Conservation (phyloP, 2,797 vertebrate species). For the Psittacula echo region DNA sequence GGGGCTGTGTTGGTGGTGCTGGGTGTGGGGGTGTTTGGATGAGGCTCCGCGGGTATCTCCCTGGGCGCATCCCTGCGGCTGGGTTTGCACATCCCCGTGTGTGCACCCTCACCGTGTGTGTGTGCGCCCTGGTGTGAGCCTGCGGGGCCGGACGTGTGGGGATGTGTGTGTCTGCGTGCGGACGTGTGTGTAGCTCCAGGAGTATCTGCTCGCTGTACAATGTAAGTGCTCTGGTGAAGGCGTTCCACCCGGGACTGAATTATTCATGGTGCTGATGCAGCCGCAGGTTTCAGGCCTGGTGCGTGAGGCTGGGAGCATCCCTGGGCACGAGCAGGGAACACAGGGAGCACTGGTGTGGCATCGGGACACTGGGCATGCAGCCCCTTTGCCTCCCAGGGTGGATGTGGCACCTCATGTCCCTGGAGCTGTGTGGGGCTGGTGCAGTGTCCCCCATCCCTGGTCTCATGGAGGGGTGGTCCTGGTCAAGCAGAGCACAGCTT, state of each 20-base stretch:
- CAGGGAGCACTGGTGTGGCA: fast-evolving
- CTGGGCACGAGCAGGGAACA: fast-evolving
- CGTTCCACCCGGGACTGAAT: constrained; percentile 44
- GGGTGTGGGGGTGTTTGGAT: constrained; percentile 62
- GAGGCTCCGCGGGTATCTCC: constrained; percentile 20
- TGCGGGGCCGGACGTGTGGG: neutral
- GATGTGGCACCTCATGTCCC: fast-evolving
- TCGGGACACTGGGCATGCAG: neutral
- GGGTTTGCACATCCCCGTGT: neutral
- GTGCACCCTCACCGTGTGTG: neutral
- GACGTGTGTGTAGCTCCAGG: neutral
- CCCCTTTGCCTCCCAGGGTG: fast-evolving
- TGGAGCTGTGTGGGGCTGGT: neutral
- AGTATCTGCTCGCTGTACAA: constrained; percentile 3
- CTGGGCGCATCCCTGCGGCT: neutral
- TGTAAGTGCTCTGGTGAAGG: constrained; percentile 12
- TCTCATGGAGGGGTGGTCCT: neutral
- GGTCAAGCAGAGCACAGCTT: fast-evolving
- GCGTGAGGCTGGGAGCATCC: fast-evolving
- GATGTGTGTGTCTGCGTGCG: neutral
- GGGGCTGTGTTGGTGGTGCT: constrained; percentile 16
- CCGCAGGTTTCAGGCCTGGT: constrained; percentile 51
- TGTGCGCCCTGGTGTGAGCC: neutral
- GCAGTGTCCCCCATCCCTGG: neutral
- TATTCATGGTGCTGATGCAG: constrained; percentile 66